A percentile compares a stretch with the other conserved stretches of the same genome.
Evolutionary conservation across 1,140 invertebrate species (phyloP).

Genomic region (Stratiolaelaps scimitus): DNA sequence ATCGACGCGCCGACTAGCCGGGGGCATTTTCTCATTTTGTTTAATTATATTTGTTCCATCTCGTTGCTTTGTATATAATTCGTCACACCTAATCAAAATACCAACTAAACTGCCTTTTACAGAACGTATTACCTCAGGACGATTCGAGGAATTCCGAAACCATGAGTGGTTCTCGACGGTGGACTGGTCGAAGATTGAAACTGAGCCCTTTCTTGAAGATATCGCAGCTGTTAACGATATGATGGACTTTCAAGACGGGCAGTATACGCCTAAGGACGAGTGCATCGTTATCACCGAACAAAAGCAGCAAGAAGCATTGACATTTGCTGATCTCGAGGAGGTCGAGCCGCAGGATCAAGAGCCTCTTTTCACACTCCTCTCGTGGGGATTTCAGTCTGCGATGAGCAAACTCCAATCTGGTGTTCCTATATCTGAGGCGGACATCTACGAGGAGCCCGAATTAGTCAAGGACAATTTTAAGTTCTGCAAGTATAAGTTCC

Average conservation of each 20-base stretch:
- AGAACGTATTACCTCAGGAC: slow-evolving; percentile 19
- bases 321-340: not conserved
- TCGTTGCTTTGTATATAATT: too few relatives aligned
- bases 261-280: not conserved
- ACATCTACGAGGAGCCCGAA: not conserved
- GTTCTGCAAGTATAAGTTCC: slow-evolving; percentile 25
- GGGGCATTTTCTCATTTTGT: too few relatives aligned
- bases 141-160: slow-evolving; percentile 10
- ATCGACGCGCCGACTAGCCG: too few relatives aligned
- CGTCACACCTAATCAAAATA: too few relatives aligned
- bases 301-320: not conserved
- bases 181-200: not conserved
- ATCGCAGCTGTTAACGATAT: not conserved
- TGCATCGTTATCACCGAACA: not conserved
- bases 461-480: slow-evolving; percentile 1
- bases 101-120: not conserved
- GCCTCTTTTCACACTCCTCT: not conserved
- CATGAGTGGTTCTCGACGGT: slow-evolving; percentile 1
- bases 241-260: not conserved
- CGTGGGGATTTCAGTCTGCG: not conserved
- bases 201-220: not conserved
- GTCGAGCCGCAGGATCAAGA: not conserved
- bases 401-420: not conserved
- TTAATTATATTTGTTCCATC: too few relatives aligned
- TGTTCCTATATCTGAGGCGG: not conserved